phyloP scores from a whole-genome alignment of 2,888 invertebrate genomes.

The Amorpha juglandis region DNA sequence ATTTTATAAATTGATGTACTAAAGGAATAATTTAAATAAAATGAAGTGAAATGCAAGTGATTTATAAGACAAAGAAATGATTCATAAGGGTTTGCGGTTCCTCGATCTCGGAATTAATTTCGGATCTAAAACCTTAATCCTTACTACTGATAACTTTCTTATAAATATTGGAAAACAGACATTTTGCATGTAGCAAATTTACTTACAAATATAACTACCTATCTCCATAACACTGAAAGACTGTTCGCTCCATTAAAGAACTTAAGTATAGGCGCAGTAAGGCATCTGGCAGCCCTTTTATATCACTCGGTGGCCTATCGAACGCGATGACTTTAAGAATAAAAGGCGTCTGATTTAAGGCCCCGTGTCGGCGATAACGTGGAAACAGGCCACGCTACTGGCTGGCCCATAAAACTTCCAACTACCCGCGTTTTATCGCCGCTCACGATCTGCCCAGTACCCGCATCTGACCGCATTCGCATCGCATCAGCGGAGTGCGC shows the following conservation, averaged over 20 bases:
- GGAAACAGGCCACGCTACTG: constrained; percentile 69
- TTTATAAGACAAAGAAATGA: not conserved
- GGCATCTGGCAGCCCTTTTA: constrained; percentile 45
- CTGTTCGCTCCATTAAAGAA: constrained; percentile 20
- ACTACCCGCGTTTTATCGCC: constrained; percentile 72
- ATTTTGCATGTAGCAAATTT: not conserved
- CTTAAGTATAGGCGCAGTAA: constrained; percentile 48
- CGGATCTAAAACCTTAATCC: no score
- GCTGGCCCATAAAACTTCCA: constrained; percentile 73
- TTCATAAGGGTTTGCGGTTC: not conserved
- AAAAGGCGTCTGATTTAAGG: constrained; percentile 76
- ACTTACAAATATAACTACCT: not conserved
- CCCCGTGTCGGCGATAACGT: constrained; percentile 75
- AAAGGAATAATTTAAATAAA: constrained; percentile 1
- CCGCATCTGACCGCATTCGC: constrained; percentile 58
- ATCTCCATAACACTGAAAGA: no score
- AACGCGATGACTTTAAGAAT: constrained; percentile 68
- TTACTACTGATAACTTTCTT: not conserved
- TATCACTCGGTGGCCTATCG: constrained; percentile 54
- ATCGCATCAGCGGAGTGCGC: constrained; percentile 65
- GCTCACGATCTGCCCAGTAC: constrained; percentile 71
- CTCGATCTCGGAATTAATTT: not conserved
- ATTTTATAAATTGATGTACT: constrained; percentile 27
- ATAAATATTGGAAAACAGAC: not conserved
- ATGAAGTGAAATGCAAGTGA: not conserved